phyloP scores from a whole-genome alignment of 2,888 invertebrate species.

The Trissonchulus latispiculum region DNA sequence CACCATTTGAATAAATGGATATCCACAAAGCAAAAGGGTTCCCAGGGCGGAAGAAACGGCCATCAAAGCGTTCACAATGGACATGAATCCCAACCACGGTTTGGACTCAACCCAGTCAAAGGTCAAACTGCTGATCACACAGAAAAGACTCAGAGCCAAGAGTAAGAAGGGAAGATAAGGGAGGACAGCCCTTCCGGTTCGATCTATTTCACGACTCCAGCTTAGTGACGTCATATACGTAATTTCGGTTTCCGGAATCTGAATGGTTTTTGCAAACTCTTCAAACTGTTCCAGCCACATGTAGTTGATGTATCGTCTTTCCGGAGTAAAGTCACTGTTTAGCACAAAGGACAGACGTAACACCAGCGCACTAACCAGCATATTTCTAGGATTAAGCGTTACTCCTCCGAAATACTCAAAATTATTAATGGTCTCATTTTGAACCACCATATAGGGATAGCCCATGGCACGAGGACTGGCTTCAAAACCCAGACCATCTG shows the following conservation, averaged over 20 bases:
- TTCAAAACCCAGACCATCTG: neutral
- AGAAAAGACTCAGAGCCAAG: conserved; percentile 35
- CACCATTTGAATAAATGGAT: conserved; percentile 86
- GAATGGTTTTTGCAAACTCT: conserved; percentile 6
- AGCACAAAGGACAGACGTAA: conserved; percentile 36
- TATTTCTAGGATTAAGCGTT: conserved; percentile 19
- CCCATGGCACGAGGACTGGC: conserved; percentile 12
- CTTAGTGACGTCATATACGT: conserved; percentile 35
- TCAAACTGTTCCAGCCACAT: conserved; percentile 20
- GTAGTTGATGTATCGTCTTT: conserved; percentile 23
- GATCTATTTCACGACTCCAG: conserved; percentile 39
- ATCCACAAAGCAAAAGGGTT: conserved; percentile 72
- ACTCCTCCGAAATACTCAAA: conserved; percentile 39
- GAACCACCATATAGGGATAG: conserved; percentile 34
- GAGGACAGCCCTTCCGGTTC: conserved; percentile 35
- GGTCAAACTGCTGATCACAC: conserved; percentile 72
- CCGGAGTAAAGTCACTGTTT: conserved; percentile 23
- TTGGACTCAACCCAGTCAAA: conserved; percentile 80
- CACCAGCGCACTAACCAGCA: conserved; percentile 32
- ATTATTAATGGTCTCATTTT: conserved; percentile 36
- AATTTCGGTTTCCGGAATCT: conserved; percentile 28
- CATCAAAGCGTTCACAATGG: conserved; percentile 79
- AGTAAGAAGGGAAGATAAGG: conserved; percentile 28
- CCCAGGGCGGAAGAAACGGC: conserved; percentile 81
- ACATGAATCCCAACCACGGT: conserved; percentile 76